A percentile compares a stretch with the other conserved stretches of the same genome.
phyloP scores from a whole-genome alignment of 2,888 invertebrate genomes.

The Pocota personata region DNA sequence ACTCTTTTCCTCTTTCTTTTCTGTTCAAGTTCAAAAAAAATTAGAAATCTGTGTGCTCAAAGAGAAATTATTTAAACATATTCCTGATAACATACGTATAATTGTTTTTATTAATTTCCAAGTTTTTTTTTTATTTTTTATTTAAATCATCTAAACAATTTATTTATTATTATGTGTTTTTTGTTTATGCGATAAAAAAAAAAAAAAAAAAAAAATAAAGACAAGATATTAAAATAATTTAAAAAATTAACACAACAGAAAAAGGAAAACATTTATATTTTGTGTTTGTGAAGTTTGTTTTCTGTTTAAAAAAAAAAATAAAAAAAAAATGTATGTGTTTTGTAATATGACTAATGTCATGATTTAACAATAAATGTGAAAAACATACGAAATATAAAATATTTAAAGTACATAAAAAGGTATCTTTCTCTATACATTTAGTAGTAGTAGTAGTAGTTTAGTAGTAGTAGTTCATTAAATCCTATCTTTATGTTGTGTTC shows the following conservation, averaged over 20 bases:
- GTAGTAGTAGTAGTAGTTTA: conserved; percentile 60
- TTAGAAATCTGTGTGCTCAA: neutral
- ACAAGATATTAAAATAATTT: neutral
- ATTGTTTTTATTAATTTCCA: neutral
- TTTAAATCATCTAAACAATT: neutral
- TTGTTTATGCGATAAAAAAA: neutral
- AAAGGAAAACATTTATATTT: neutral
- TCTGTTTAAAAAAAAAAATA: conserved; percentile 1
- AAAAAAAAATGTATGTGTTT: conserved; percentile 20
- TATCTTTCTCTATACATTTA: conserved; percentile 67
- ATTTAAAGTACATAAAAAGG: conserved; percentile 72
- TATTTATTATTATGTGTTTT: neutral
- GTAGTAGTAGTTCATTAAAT: conserved; percentile 57
- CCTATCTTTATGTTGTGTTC: conserved; percentile 59
- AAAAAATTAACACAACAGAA: conserved; percentile 8
- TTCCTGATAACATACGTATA: neutral
- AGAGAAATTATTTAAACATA: neutral
- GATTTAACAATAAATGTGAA: conserved; percentile 65
- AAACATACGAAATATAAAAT: conserved; percentile 68
- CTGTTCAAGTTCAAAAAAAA: neutral
- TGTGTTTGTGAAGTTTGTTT: neutral
- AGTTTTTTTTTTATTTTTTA: neutral
- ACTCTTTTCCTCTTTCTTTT: too few species aligned
- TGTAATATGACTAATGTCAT: conserved; percentile 69
- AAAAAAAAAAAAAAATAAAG: neutral